Evolutionary conservation across 1,140 invertebrate genomes (phyloP), one percentile per base, ranked within the genome.

Genomic region (Bombus confusus): DNA sequence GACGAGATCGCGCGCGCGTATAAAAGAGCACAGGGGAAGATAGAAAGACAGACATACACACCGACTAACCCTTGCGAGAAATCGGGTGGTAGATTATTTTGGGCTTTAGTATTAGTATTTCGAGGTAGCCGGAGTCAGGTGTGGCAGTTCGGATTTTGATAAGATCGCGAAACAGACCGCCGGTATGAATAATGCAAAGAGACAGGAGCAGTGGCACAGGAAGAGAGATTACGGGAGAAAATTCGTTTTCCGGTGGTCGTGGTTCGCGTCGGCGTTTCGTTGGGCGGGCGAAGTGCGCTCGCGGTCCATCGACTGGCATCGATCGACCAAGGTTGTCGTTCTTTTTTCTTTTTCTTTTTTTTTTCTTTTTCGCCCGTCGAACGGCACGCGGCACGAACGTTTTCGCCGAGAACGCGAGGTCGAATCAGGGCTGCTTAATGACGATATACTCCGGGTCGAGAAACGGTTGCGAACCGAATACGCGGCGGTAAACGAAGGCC

Each of bases 31-130:
- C 34, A 75, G 25, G 31, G 31, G 25, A 62, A 41, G 31, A 66
- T 37, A 28, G 12, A 15, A 66, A n/a, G 10, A 31, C 18, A 18
- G 8, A 62, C 15, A 15, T n/a, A 31, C 2, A 25, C 47, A 71
- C n/a, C 12, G 66, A 78, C 37, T 62, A 82, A 83, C 28, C 59
- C 25, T n/a, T n/a, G 59, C 13, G 34, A 69, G 18, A 39, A 6
- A n/a, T 71, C 10, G 41, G 59, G 77, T 84, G 83, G 83, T 85
- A 86, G 73, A 90, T 92, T 93, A 93, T 93, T 94, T 95, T 95
- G 94, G 94, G 94, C 92, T 94, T 95, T 95, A 95, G 93, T 94
- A 94, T 95, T 95, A 94, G 87, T 88, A 85, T 89, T 89, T 89
- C 87, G 84, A 76, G 9, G 52, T 66, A 88, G 59, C 41, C 62